Conservation (phyloP, 2,888 invertebrate species). For the Euzophera pinguis region DNA sequence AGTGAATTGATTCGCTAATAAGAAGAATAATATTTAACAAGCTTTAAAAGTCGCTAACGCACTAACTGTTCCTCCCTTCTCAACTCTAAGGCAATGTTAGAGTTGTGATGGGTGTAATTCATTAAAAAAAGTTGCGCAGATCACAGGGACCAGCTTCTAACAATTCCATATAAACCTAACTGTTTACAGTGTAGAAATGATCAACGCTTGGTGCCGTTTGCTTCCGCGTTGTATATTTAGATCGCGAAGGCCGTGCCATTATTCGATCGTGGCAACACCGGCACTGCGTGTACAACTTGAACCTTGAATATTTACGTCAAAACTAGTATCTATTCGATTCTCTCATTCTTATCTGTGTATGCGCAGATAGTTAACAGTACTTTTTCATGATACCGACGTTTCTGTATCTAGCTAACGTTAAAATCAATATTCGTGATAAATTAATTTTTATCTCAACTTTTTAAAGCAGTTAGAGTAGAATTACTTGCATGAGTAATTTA, state of each 20-base stretch:
- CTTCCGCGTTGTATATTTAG: constrained; percentile 78
- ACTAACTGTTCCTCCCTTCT: too few species aligned
- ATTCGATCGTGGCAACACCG: constrained; percentile 50
- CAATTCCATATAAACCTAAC: constrained; percentile 49
- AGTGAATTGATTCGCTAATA: too few species aligned
- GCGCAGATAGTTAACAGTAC: constrained; percentile 25
- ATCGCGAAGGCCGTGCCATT: constrained; percentile 67
- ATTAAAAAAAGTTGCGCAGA: too few species aligned
- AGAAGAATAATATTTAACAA: too few species aligned
- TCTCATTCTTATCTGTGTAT: constrained; percentile 12
- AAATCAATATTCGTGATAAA: constrained; percentile 7
- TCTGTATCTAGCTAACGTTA: background rate
- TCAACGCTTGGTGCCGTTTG: constrained; percentile 59
- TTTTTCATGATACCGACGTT: constrained; percentile 14
- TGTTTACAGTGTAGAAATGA: constrained; percentile 58
- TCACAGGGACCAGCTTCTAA: constrained; percentile 26
- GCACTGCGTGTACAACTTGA: constrained; percentile 42
- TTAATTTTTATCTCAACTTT: too few species aligned
- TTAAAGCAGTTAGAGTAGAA: too few species aligned
- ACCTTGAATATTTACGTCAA: constrained; percentile 46
- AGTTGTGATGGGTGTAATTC: too few species aligned
- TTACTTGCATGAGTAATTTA: too few species aligned
- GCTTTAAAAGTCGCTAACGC: too few species aligned
- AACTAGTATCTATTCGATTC: constrained; percentile 24
- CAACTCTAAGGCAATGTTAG: too few species aligned